These are phyloP conservation scores for Ormyrus rosae DNA, from an alignment of 2,888 invertebrate species.

Conservation along the genomic window DNA sequence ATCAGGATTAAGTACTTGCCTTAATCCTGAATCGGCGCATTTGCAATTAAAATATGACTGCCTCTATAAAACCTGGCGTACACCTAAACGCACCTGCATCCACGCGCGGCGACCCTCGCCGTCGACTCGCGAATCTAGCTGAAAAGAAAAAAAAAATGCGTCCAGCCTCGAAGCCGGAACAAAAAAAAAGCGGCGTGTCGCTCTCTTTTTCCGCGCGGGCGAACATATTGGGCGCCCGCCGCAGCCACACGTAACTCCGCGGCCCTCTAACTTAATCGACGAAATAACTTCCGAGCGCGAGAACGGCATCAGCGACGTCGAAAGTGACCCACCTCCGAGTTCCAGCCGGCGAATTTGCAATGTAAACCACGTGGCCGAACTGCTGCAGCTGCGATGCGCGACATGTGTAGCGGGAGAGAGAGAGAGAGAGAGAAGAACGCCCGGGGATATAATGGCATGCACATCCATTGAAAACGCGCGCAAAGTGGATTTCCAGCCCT, in stretches of 20 bases:
- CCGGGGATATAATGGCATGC: constrained; percentile 36
- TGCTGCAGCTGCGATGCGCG: constrained; percentile 54
- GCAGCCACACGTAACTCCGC: background rate
- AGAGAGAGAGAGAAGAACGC: constrained; percentile 26
- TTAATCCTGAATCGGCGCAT: too few relatives aligned
- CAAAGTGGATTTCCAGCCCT: constrained; percentile 46
- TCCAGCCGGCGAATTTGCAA: constrained; percentile 71
- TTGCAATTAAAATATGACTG: too few relatives aligned
- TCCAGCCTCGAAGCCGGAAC: too few relatives aligned
- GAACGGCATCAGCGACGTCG: constrained; percentile 57
- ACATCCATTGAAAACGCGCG: constrained; percentile 39
- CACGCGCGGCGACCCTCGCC: too few relatives aligned
- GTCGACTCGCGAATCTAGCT: too few relatives aligned
- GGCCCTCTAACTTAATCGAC: constrained; percentile 69
- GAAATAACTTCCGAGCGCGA: constrained; percentile 64
- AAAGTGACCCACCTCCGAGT: constrained; percentile 57
- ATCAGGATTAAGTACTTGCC: background rate
- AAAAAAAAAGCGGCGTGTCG: too few relatives aligned
- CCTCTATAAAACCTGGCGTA: too few relatives aligned
- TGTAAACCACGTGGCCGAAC: constrained; percentile 66
- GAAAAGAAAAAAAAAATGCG: too few relatives aligned
- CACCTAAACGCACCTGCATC: too few relatives aligned
- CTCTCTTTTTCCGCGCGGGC: background rate
- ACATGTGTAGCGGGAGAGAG: constrained; percentile 60
- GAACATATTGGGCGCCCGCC: too few relatives aligned